These are phyloP conservation scores for Apaloderma vittatum DNA, from an alignment of 2,113 vertebrate genomes.

Conservation along the genomic window DNA sequence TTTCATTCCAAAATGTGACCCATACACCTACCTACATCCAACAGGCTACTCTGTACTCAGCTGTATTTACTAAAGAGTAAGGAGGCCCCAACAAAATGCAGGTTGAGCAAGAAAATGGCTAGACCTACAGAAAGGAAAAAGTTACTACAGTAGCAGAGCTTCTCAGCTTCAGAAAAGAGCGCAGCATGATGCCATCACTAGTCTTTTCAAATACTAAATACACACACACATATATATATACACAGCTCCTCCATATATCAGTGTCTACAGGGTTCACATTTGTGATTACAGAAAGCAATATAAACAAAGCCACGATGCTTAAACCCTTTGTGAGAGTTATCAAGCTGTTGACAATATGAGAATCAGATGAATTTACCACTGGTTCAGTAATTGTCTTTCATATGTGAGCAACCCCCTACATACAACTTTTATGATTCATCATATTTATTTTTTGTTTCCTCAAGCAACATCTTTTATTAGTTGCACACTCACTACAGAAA, in stretches of 20 bases:
- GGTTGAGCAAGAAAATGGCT: not conserved
- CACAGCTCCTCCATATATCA: not conserved
- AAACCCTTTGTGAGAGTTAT: conserved; percentile 81
- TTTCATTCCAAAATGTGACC: not conserved
- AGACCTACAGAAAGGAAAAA: not conserved
- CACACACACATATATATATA: not conserved
- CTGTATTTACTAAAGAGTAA: not conserved
- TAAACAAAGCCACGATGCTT: conserved; percentile 51
- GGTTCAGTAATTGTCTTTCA: conserved; percentile 94
- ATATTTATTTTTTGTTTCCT: conserved; percentile 99
- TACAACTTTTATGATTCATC: conserved; percentile 95
- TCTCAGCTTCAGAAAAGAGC: conserved; percentile 11
- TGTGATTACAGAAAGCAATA: conserved; percentile 53
- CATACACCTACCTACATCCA: not conserved
- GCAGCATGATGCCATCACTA: not conserved
- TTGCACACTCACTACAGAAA: conserved; percentile 95
- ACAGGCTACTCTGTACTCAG: not conserved
- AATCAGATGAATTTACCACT: conserved; percentile 91
- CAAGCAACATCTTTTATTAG: conserved; percentile 99
- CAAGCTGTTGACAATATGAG: conserved; percentile 88
- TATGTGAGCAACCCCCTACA: conserved; percentile 87
- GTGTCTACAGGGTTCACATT: not conserved
- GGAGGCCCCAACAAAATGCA: not conserved
- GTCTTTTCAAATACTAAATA: conserved; percentile 7
- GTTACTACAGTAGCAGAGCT: not conserved